A percentile compares a stretch with the other conserved stretches of the same genome.
These are phyloP conservation scores for Cephus spinipes DNA, from an alignment of 2,888 invertebrate species.

Conservation along the genomic window DNA sequence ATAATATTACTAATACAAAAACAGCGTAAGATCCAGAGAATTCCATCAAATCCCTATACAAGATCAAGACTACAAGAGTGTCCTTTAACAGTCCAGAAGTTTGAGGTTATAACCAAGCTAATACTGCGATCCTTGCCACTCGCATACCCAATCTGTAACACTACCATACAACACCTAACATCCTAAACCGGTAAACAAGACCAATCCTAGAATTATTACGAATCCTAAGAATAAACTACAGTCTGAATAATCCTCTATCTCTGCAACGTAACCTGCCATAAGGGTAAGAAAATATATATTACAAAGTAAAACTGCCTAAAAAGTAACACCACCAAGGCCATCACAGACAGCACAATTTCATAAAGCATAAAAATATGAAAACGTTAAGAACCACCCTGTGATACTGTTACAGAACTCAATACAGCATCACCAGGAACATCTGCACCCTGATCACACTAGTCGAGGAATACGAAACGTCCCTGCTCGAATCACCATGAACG, in stretches of 20 bases:
- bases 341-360: neutral
- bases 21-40: neutral
- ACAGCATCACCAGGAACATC: neutral
- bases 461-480: neutral
- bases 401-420: neutral
- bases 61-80: neutral
- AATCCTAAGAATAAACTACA: neutral
- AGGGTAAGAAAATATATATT: neutral
- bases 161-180: neutral
- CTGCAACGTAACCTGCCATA: neutral
- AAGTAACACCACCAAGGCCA: neutral
- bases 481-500: neutral
- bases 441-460: neutral
- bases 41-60: neutral
- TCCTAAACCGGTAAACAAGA: neutral
- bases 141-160: neutral
- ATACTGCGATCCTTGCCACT: neutral
- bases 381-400: neutral
- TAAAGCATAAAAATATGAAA: neutral
- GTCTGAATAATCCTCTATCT: neutral
- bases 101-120: constrained; percentile 45
- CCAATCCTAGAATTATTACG: neutral
- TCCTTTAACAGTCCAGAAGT: constrained; percentile 2
- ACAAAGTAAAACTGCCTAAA: neutral
- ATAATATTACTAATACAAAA: neutral